Conservation (phyloP, 1,140 invertebrate species). For the Lepidurus couesii region DNA sequence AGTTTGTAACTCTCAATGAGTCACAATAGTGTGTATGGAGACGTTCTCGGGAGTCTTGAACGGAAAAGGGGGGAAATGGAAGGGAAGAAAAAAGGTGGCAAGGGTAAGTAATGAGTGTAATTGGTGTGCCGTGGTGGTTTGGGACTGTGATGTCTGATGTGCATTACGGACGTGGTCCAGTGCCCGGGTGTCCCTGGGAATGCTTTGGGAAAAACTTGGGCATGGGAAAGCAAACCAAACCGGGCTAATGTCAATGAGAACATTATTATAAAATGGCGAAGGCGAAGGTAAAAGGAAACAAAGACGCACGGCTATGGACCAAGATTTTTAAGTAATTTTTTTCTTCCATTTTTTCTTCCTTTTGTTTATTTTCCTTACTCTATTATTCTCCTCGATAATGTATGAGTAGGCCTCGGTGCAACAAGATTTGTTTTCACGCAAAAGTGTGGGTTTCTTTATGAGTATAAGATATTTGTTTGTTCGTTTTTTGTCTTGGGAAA, state of each 20-base stretch:
- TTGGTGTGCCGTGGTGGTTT: neutral
- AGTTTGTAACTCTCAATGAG: no score
- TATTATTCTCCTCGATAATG: no score
- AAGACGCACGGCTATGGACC: neutral
- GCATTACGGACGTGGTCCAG: conserved; percentile 17
- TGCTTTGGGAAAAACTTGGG: conserved; percentile 17
- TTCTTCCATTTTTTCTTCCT: neutral
- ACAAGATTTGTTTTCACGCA: no score
- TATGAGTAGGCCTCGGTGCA: no score
- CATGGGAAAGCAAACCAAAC: conserved; percentile 18
- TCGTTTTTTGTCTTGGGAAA: no score
- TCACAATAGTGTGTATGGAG: no score
- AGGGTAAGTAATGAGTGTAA: conserved; percentile 16
- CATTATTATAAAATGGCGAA: neutral
- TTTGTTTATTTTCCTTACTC: no score
- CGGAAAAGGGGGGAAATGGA: neutral
- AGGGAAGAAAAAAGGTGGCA: neutral
- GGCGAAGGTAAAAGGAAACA: neutral
- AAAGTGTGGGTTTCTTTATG: no score
- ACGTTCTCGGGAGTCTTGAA: neutral
- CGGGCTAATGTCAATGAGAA: conserved; percentile 14
- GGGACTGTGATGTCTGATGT: neutral
- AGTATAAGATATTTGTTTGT: no score
- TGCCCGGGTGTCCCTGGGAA: conserved; percentile 17
- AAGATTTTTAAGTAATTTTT: neutral